Conservation (phyloP, 2,888 invertebrate species). For the Didymodactylos carnosus region DNA sequence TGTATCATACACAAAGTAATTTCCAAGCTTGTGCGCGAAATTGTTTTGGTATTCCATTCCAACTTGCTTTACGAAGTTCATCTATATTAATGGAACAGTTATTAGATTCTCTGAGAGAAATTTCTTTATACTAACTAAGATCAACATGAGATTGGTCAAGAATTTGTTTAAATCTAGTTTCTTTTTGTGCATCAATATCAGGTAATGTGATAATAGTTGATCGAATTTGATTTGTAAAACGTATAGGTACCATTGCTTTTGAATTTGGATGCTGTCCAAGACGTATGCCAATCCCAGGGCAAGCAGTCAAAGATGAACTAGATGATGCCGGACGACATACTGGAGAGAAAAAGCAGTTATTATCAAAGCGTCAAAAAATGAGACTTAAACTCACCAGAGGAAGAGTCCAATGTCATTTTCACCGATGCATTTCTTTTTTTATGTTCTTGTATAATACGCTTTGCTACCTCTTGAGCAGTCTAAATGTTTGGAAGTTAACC, state of each 20-base stretch:
- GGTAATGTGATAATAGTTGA: not conserved
- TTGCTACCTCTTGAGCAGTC: not conserved
- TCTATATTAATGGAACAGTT: not conserved
- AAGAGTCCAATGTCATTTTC: not conserved
- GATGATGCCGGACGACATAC: not conserved
- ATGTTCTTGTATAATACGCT: not conserved
- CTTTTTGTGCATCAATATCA: not conserved
- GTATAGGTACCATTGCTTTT: not conserved
- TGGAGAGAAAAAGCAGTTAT: not conserved
- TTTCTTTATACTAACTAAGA: not conserved
- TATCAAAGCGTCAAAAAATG: not conserved
- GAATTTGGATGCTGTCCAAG: not conserved
- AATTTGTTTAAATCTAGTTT: conserved; percentile 9
- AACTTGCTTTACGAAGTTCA: conserved; percentile 32
- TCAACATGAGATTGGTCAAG: conserved; percentile 1
- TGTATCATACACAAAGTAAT: conserved; percentile 25
- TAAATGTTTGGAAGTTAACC: not conserved
- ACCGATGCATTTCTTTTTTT: not conserved
- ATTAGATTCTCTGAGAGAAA: not conserved
- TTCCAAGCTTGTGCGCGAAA: conserved; percentile 52
- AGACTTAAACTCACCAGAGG: not conserved
- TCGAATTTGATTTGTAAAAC: not conserved
- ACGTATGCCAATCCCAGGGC: not conserved
- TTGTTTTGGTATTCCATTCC: conserved; percentile 86
- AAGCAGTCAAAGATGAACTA: not conserved